These are phyloP conservation scores for Apolygus lucorum DNA, from an alignment of 1,140 invertebrate species.

Conservation along the genomic window DNA sequence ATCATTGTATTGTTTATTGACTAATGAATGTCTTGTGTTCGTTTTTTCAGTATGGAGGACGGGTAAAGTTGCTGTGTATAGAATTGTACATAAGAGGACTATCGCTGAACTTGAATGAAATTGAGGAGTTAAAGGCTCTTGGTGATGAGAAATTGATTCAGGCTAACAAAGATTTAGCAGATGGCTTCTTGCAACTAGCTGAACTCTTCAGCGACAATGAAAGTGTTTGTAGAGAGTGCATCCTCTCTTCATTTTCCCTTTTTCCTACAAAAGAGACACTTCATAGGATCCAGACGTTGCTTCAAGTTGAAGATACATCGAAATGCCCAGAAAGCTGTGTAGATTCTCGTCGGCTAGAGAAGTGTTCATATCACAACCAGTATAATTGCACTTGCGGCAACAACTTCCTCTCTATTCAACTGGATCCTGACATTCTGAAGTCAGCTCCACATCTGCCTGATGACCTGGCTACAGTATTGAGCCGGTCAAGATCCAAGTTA, in stretches of 20 bases:
- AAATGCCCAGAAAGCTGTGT: not conserved
- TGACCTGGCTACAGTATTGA: slow-evolving; percentile 43
- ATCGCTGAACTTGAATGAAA: slow-evolving; percentile 63
- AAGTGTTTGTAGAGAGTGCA: slow-evolving; percentile 4
- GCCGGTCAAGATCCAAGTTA: slow-evolving; percentile 50
- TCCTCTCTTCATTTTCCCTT: slow-evolving; percentile 37
- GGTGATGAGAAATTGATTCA: not conserved
- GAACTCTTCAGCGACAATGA: slow-evolving; percentile 2
- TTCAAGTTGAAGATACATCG: not conserved
- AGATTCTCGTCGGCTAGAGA: not conserved
- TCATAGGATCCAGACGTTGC: not conserved
- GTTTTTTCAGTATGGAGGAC: slow-evolving; percentile 45
- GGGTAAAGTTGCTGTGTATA: slow-evolving; percentile 54
- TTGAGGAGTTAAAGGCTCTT: slow-evolving; percentile 53
- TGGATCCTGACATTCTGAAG: slow-evolving; percentile 1
- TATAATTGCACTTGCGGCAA: not conserved
- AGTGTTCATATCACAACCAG: not conserved
- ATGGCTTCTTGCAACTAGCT: not conserved
- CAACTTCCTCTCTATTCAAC: not conserved
- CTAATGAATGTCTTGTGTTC: too few species aligned
- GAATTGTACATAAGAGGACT: slow-evolving; percentile 63
- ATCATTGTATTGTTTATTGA: too few species aligned
- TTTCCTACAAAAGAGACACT: not conserved
- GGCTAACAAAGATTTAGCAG: not conserved
- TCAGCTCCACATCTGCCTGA: slow-evolving; percentile 1